Percentiles rank a stretch among this genome's conserved stretches.
phyloP scores from a whole-genome alignment of 1,140 invertebrate species.

The Eufriesea mexicana region DNA sequence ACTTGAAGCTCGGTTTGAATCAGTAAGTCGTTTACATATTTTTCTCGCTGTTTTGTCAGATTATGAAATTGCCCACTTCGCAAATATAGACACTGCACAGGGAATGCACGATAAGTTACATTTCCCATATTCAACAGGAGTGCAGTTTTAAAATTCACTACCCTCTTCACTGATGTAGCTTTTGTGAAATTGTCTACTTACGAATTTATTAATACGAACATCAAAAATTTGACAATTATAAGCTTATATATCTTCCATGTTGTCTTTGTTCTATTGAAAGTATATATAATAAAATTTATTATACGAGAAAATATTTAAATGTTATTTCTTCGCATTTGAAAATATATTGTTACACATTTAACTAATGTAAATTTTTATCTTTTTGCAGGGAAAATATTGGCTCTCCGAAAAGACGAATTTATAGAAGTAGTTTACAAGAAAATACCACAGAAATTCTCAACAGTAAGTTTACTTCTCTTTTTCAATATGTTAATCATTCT shows the following conservation, averaged over 20 bases:
- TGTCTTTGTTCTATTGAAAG: no score
- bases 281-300: no score
- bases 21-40: conserved; percentile 84
- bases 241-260: no score
- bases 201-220: no score
- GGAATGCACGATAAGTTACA: not conserved
- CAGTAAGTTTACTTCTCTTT: conserved; percentile 69
- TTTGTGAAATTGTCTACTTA: no score
- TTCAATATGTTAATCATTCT: not conserved
- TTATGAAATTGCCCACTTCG: not conserved
- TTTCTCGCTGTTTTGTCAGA: not conserved
- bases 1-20: conserved; percentile 88
- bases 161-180: no score
- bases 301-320: no score
- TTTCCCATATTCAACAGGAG: no score
- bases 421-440: conserved; percentile 80
- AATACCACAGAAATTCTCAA: conserved; percentile 78
- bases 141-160: no score
- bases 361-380: not conserved
- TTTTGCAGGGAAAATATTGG: conserved; percentile 75
- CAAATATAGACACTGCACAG: not conserved
- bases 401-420: conserved; percentile 80
- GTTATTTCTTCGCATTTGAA: no score
- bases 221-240: no score
- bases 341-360: no score